These are phyloP conservation scores for Crossocerus cetratus DNA, from an alignment of 2,888 invertebrate genomes.

Conservation along the genomic window DNA sequence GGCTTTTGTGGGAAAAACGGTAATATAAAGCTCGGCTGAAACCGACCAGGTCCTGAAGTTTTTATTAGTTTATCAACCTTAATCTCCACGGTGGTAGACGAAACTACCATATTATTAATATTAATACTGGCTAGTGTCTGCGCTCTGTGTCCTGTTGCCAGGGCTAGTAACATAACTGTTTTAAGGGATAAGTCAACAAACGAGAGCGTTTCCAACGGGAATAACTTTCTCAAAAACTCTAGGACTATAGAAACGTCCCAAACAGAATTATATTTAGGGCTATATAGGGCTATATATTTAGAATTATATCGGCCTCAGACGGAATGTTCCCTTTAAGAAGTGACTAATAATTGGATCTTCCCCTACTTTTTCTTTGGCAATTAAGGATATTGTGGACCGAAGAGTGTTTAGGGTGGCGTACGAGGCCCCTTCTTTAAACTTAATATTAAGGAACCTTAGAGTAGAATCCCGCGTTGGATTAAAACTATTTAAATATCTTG, in stretches of 20 bases:
- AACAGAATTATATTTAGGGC: neutral
- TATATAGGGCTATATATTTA: too few relatives aligned
- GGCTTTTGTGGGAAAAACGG: slow-evolving; percentile 37
- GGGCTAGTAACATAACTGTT: neutral
- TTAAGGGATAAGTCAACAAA: neutral
- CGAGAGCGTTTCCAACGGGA: neutral
- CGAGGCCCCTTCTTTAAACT: slow-evolving; percentile 10
- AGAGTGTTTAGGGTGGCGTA: slow-evolving; percentile 17
- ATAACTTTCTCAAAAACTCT: neutral
- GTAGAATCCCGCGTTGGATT: slow-evolving; percentile 6
- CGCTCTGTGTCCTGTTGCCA: slow-evolving; percentile 44
- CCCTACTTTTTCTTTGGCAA: slow-evolving; percentile 12
- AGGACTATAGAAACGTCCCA: neutral
- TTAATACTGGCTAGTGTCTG: slow-evolving; percentile 39
- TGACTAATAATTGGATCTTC: neutral
- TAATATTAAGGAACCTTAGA: slow-evolving; percentile 5
- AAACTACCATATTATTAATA: slow-evolving; percentile 26
- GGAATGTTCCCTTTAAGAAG: neutral
- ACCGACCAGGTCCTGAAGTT: slow-evolving; percentile 13
- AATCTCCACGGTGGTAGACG: slow-evolving; percentile 24
- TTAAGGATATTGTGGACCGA: slow-evolving; percentile 21
- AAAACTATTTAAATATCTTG: neutral
- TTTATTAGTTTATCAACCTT: slow-evolving; percentile 33
- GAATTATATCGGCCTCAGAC: neutral
- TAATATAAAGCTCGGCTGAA: slow-evolving; percentile 27